These are phyloP conservation scores for Marasmarcha lunaedactyla DNA, from an alignment of 2,888 invertebrate genomes.

Conservation along the genomic window DNA sequence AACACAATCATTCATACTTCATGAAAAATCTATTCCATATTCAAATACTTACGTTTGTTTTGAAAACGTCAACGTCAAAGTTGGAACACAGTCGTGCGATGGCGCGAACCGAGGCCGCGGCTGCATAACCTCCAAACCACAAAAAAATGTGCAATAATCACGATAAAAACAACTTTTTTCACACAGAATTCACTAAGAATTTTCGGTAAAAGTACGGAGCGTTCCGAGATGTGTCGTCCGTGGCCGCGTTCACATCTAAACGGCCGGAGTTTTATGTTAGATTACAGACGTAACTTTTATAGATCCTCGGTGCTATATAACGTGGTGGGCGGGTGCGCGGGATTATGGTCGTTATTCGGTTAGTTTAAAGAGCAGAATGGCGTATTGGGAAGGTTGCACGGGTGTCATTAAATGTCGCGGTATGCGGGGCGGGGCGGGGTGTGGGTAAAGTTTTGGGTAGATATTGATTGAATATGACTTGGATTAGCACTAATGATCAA, in stretches of 20 bases:
- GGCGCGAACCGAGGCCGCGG: slow-evolving; percentile 38
- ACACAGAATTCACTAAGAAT: slow-evolving; percentile 52
- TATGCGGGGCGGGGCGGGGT: slow-evolving; percentile 61
- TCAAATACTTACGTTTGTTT: slow-evolving; percentile 54
- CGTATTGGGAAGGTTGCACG: slow-evolving; percentile 48
- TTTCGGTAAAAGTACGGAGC: slow-evolving; percentile 70
- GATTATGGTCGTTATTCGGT: slow-evolving; percentile 44
- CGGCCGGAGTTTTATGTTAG: slow-evolving; percentile 72
- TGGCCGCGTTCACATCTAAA: slow-evolving; percentile 71
- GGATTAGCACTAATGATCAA: slow-evolving; percentile 69
- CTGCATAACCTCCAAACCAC: slow-evolving; percentile 38
- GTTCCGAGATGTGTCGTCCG: slow-evolving; percentile 68
- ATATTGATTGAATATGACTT: slow-evolving; percentile 70
- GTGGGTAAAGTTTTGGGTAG: slow-evolving; percentile 71
- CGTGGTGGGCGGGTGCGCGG: slow-evolving; percentile 58
- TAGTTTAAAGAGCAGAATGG: slow-evolving; percentile 45
- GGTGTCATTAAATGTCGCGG: slow-evolving; percentile 72
- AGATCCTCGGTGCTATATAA: slow-evolving; percentile 72
- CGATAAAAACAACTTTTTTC: slow-evolving; percentile 48
- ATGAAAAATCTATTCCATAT: slow-evolving; percentile 18
- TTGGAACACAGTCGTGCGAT: slow-evolving; percentile 32
- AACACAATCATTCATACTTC: too few species aligned
- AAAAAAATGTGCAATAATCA: slow-evolving; percentile 29
- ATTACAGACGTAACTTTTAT: slow-evolving; percentile 72
- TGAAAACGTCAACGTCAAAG: slow-evolving; percentile 51